Conservation (phyloP, 2,113 vertebrate genomes). For the Prunella himalayana region DNA sequence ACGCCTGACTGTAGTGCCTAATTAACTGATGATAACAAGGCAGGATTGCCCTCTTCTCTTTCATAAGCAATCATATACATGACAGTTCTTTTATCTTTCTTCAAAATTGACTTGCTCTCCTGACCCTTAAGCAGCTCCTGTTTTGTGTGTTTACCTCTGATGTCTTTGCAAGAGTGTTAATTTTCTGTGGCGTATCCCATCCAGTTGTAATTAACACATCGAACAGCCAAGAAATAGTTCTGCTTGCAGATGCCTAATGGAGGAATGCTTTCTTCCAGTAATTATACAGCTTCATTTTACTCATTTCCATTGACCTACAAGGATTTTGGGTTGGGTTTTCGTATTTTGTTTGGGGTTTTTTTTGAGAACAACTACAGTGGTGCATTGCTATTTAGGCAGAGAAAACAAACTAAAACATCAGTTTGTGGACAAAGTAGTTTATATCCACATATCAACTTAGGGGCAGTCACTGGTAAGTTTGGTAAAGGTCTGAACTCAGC, state of each 20-base stretch:
- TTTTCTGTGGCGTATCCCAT: slow-evolving; percentile 77
- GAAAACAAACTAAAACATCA: background rate
- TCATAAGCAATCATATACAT: slow-evolving; percentile 70
- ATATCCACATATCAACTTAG: background rate
- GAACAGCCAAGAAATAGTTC: slow-evolving; percentile 58
- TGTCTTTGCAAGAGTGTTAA: slow-evolving; percentile 75
- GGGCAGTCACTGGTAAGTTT: background rate
- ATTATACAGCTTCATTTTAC: slow-evolving; percentile 59
- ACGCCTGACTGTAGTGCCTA: slow-evolving; percentile 76
- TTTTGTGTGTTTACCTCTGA: slow-evolving; percentile 77
- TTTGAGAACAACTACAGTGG: background rate
- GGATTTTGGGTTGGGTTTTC: background rate
- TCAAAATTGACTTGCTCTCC: slow-evolving; percentile 79
- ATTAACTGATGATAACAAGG: slow-evolving; percentile 84
- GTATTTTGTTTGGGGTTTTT: background rate
- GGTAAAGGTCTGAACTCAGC: background rate
- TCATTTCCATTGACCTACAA: slow-evolving; percentile 45
- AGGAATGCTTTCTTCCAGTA: slow-evolving; percentile 63
- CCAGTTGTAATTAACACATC: slow-evolving; percentile 80
- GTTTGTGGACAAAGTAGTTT: background rate
- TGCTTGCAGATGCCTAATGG: slow-evolving; percentile 70
- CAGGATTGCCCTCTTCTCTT: slow-evolving; percentile 76
- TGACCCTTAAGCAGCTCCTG: slow-evolving; percentile 70
- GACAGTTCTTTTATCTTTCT: slow-evolving; percentile 80
- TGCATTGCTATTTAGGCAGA: background rate